These are phyloP conservation scores for Hyles euphorbiae DNA, from an alignment of 1,140 invertebrate genomes.

Conservation along the genomic window DNA sequence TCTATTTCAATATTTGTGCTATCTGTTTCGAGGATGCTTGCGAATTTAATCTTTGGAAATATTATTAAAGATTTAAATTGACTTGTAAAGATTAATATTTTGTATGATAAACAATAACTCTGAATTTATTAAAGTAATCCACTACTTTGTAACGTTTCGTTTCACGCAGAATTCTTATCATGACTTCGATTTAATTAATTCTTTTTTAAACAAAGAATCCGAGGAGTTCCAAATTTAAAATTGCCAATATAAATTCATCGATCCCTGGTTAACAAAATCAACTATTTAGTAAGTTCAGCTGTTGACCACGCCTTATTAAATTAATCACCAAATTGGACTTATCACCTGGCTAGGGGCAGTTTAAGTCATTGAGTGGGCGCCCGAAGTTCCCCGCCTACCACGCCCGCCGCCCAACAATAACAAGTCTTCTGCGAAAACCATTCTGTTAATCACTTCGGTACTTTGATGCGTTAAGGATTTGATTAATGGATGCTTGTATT, in stretches of 20 bases:
- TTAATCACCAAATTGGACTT: slow-evolving; percentile 28
- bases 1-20: slow-evolving; percentile 68
- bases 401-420: slow-evolving; percentile 19
- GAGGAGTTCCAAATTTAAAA: no score
- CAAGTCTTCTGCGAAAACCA: slow-evolving; percentile 15
- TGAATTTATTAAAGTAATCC: no score
- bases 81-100: no score
- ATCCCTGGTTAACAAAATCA: not conserved
- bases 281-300: slow-evolving; percentile 20
- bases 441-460: no score
- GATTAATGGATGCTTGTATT: no score
- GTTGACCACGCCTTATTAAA: slow-evolving; percentile 24
- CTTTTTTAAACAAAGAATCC: no score
- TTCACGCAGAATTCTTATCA: no score
- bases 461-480: no score
- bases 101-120: no score
- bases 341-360: slow-evolving; percentile 20
- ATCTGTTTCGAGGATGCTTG: slow-evolving; percentile 43
- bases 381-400: slow-evolving; percentile 6
- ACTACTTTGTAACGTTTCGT: no score
- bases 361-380: slow-evolving; percentile 8
- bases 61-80: slow-evolving; percentile 13
- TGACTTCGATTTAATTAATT: no score
- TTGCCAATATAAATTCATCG: no score
- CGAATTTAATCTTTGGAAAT: slow-evolving; percentile 15